These are phyloP conservation scores for Spilosoma lubricipeda DNA, from an alignment of 2,888 invertebrate species.

Conservation along the genomic window DNA sequence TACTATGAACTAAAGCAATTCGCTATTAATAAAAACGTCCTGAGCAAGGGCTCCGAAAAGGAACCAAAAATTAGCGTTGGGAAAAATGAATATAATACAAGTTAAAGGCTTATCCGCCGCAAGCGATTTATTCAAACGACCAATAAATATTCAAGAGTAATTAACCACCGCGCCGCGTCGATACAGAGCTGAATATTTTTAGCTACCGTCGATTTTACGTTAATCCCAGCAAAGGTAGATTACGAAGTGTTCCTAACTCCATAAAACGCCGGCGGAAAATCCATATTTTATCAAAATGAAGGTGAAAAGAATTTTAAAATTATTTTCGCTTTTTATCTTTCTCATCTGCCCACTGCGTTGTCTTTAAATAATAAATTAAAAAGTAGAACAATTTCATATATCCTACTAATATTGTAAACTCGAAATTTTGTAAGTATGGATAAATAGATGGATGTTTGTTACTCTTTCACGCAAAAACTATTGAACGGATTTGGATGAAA, in stretches of 20 bases:
- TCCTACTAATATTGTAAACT: too few relatives aligned
- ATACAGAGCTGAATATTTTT: conserved; percentile 77
- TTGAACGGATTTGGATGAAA: too few relatives aligned
- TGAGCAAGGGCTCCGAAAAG: conserved; percentile 48
- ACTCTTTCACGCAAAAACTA: too few relatives aligned
- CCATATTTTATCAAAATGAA: conserved; percentile 63
- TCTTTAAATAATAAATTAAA: neutral
- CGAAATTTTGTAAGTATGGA: too few relatives aligned
- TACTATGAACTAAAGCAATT: conserved; percentile 13
- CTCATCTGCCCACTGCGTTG: conserved; percentile 13
- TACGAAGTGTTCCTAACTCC: conserved; percentile 74
- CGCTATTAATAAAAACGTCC: conserved; percentile 18
- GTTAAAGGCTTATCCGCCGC: conserved; percentile 78
- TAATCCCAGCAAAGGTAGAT: conserved; percentile 80
- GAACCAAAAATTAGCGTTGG: conserved; percentile 63
- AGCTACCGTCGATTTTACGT: conserved; percentile 74
- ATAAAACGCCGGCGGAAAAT: conserved; percentile 64
- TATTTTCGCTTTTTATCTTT: conserved; percentile 50
- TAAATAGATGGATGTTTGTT: too few relatives aligned
- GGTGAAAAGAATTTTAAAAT: conserved; percentile 55
- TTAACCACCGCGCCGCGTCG: conserved; percentile 77
- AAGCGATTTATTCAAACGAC: conserved; percentile 84
- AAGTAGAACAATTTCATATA: neutral
- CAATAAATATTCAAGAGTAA: conserved; percentile 86
- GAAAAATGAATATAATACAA: conserved; percentile 77